These are phyloP conservation scores for Serripes groenlandicus DNA, from an alignment of 2,888 invertebrate species.

Conservation along the genomic window DNA sequence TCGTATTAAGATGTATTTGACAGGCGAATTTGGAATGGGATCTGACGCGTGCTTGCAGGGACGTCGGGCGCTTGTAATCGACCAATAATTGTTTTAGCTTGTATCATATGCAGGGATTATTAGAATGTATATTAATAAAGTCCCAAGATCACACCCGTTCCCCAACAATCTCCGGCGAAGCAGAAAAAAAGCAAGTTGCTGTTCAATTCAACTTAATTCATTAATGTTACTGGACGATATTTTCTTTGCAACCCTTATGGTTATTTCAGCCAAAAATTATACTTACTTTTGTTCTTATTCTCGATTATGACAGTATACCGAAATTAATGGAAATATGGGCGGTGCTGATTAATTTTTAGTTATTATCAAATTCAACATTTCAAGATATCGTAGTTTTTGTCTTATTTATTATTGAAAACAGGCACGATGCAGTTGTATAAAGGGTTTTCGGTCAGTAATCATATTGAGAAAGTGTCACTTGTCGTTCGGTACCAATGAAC, in stretches of 20 bases:
- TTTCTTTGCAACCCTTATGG: no score
- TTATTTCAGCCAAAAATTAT: no score
- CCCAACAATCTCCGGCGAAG: constrained; percentile 52
- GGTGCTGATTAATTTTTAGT: no score
- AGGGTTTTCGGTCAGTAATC: neutral
- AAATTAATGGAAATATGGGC: no score
- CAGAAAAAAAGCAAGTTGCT: constrained; percentile 57
- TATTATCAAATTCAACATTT: no score
- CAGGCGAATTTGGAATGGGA: constrained; percentile 62
- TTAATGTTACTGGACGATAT: neutral
- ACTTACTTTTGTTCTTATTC: no score
- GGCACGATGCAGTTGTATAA: neutral
- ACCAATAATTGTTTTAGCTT: constrained; percentile 64
- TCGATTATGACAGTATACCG: no score
- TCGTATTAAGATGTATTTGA: constrained; percentile 66
- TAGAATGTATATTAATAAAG: constrained; percentile 68
- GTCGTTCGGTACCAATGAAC: neutral
- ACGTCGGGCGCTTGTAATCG: constrained; percentile 44
- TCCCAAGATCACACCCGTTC: constrained; percentile 29
- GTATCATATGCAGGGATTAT: constrained; percentile 63
- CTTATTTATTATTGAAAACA: no score
- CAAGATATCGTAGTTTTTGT: no score
- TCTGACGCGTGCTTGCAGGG: constrained; percentile 65
- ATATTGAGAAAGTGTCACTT: constrained; percentile 15
- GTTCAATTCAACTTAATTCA: constrained; percentile 11